A percentile compares a stretch with the other conserved stretches of the same genome.
phyloP scores from a whole-genome alignment of 1,140 invertebrate genomes.

The Bombus confusus region DNA sequence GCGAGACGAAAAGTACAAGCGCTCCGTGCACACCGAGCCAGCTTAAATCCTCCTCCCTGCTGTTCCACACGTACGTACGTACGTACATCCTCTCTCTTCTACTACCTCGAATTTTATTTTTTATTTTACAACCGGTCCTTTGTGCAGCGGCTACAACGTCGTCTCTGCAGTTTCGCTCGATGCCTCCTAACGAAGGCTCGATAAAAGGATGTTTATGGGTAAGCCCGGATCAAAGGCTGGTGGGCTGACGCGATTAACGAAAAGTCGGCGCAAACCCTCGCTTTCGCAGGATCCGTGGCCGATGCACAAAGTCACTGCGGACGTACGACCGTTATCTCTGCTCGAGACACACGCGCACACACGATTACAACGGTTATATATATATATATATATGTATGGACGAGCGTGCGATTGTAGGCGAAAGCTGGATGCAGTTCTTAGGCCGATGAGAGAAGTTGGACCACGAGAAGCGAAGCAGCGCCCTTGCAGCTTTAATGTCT shows the following conservation, averaged over 20 bases:
- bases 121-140: slow-evolving; percentile 27
- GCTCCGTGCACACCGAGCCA: neutral
- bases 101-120: neutral
- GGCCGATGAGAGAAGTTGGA: slow-evolving; percentile 49
- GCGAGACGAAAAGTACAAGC: slow-evolving; percentile 1
- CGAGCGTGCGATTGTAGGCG: neutral
- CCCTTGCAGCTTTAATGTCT: slow-evolving; percentile 78
- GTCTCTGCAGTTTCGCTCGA: slow-evolving; percentile 57
- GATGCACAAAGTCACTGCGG: slow-evolving; percentile 63
- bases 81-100: no score
- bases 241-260: slow-evolving; percentile 77
- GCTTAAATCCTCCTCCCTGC: neutral
- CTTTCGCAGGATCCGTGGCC: slow-evolving; percentile 57
- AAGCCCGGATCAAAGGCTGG: slow-evolving; percentile 75
- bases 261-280: slow-evolving; percentile 47
- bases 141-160: slow-evolving; percentile 42
- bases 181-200: slow-evolving; percentile 67
- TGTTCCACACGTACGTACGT: no score
- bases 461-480: slow-evolving; percentile 45
- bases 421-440: slow-evolving; percentile 4
- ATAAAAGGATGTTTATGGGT: slow-evolving; percentile 78
- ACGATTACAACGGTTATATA: neutral
- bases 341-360: slow-evolving; percentile 52
- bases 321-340: slow-evolving; percentile 53
- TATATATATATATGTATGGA: neutral